Conservation (phyloP, 2,888 invertebrate genomes). For the Leptinotarsa juncta region DNA sequence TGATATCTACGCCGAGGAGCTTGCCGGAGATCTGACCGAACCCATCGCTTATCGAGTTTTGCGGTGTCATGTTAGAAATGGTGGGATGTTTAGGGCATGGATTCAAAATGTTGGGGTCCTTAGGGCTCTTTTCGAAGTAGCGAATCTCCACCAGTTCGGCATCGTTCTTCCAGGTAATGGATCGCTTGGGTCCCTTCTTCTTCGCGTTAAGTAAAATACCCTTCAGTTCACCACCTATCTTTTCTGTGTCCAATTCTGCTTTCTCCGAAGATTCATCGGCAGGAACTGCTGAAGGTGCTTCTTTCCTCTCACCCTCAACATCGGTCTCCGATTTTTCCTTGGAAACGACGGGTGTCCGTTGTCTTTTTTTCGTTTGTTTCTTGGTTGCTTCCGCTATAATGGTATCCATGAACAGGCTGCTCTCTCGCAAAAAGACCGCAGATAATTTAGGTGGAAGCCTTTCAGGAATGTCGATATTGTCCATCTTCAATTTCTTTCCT, state of each 20-base stretch:
- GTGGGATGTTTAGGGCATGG: too few relatives aligned
- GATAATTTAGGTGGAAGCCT: slow-evolving; percentile 65
- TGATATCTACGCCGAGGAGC: slow-evolving; percentile 79
- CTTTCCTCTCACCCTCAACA: slow-evolving; percentile 47
- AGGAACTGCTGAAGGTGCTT: slow-evolving; percentile 42
- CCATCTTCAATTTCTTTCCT: slow-evolving; percentile 83
- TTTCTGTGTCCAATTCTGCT: slow-evolving; percentile 50
- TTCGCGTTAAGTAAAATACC: slow-evolving; percentile 82
- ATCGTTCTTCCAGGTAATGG: slow-evolving; percentile 82
- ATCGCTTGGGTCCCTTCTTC: slow-evolving; percentile 82
- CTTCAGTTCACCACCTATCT: slow-evolving; percentile 72
- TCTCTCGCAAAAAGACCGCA: slow-evolving; percentile 85
- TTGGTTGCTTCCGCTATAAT: slow-evolving; percentile 62
- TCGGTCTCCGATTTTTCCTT: slow-evolving; percentile 67
- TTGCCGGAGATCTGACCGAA: slow-evolving; percentile 70
- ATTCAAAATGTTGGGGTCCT: too few relatives aligned
- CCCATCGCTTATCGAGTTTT: slow-evolving; percentile 19
- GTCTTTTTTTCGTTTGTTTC: slow-evolving; percentile 54
- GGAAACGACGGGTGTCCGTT: slow-evolving; percentile 68
- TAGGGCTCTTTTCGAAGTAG: slow-evolving; percentile 70
- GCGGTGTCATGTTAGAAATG: slow-evolving; percentile 42
- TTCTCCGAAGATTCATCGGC: slow-evolving; percentile 66
- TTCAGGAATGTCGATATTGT: slow-evolving; percentile 68
- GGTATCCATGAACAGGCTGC: slow-evolving; percentile 81
- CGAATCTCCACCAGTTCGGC: slow-evolving; percentile 82